Evolutionary conservation across 2,113 vertebrate genomes (phyloP), one percentile per base, ranked within the genome.

Genomic region (Pygoscelis antarcticus): DNA sequence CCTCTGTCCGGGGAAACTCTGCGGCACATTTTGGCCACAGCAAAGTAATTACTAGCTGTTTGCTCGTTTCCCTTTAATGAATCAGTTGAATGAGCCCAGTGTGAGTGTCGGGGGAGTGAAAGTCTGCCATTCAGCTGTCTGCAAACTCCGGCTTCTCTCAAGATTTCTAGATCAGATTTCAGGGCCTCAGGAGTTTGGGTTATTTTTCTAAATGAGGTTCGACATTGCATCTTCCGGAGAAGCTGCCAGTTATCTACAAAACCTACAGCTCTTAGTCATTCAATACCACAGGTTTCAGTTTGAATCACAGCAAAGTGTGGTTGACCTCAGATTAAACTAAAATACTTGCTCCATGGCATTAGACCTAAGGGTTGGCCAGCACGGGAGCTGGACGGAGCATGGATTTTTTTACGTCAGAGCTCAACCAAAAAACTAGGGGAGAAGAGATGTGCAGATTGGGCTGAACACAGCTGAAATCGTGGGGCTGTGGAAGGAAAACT

Each of bases 271-370:
- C 86, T 89, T 93, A 94, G 87, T 96, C 89, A 92, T 92, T 96
- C 17, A 62, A 97, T 95, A 95, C 95, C 93, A 96, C 94, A 97
- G 83, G 95, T 96, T 96, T 97, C 97, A 91, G 19, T 94, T 32
- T 96, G 92, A 98, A 97, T 95, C 94, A 94, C 76, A 87, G 75
- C 46, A 55, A 95, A 78, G 60, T 92, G 93, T 93, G 92, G 92
- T 92, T 97, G 94, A 97, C 96, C 96, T 97, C 96, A 97, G 91
- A 97, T 95, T 89, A 96, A 90, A 94, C 54, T 96, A 36, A 84
- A 94, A 51, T 44, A 68, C 54, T 82, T 77, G 66, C 49, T 90
- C 66, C 91, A 81, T 81, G 77, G 70, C 76, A 79, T 85, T 83
- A 78, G 34, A 76, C 26, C 44, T 70, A 64, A 87, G 54, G 14